phyloP scores from a whole-genome alignment of 2,797 vertebrate genomes.

The Gymnodraco acuticeps region DNA sequence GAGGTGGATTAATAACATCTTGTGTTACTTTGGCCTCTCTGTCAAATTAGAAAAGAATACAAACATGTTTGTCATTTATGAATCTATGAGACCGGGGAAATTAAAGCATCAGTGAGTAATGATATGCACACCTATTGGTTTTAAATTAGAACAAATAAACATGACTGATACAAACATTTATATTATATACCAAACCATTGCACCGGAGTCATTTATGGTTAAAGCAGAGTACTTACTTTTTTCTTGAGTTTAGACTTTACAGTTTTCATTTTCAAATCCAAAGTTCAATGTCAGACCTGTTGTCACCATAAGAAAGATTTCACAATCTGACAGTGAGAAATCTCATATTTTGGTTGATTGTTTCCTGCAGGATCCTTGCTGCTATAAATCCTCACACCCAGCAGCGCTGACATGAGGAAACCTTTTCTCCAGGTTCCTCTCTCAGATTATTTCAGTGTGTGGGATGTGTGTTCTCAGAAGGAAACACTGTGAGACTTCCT shows the following conservation, averaged over 20 bases:
- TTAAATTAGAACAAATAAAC: too few relatives aligned
- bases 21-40: background rate
- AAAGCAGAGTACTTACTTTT: too few relatives aligned
- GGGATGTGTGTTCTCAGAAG: background rate
- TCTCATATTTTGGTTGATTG: background rate
- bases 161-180: too few relatives aligned
- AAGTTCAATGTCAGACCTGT: background rate
- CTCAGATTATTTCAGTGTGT: background rate
- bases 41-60: background rate
- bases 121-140: too few relatives aligned
- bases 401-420: background rate
- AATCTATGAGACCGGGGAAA: background rate
- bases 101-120: background rate
- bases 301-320: background rate
- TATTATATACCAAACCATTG: too few relatives aligned
- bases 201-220: too few relatives aligned
- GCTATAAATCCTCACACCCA: constrained; percentile 4
- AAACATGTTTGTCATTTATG: background rate
- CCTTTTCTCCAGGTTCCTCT: background rate
- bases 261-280: background rate
- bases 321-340: too few relatives aligned
- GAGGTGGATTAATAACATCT: too few relatives aligned
- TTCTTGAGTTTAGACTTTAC: too few relatives aligned
- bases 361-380: background rate
- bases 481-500: background rate